phyloP scores from a whole-genome alignment of 2,888 invertebrate species.

The Entomobrya multifasciata region DNA sequence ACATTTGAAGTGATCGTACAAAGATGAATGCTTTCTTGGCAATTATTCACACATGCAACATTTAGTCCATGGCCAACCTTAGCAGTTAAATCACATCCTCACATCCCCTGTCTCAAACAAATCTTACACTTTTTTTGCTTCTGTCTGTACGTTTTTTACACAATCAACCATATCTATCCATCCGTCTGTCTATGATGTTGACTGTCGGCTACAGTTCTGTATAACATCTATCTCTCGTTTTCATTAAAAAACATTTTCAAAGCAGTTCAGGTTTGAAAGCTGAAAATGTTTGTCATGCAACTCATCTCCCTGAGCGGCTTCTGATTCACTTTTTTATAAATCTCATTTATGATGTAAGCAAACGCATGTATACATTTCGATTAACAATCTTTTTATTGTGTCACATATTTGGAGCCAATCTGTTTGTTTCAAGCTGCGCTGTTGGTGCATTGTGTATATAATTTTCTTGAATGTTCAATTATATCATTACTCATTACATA shows the following conservation, averaged over 20 bases:
- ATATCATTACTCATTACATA: no score
- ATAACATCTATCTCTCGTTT: slow-evolving; percentile 5
- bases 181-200: background rate
- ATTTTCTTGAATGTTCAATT: no score
- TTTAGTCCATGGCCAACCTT: background rate
- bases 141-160: background rate
- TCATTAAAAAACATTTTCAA: background rate
- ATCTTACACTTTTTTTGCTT: slow-evolving; percentile 22
- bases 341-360: no score
- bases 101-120: background rate
- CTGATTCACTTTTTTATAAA: background rate
- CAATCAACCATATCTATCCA: slow-evolving; percentile 12
- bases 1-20: slow-evolving; percentile 44
- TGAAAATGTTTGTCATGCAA: background rate
- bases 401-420: no score
- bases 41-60: slow-evolving; percentile 2
- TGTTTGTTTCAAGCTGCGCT: no score
- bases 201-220: no score
- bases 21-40: slow-evolving; percentile 50
- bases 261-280: background rate
- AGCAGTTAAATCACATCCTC: slow-evolving; percentile 12
- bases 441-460: no score
- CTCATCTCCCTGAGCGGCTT: background rate
- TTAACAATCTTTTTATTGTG: no score
- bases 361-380: no score